Percentiles rank a stretch among this genome's conserved stretches.
phyloP scores from a whole-genome alignment of 2,113 vertebrate genomes.

The Salvelinus fontinalis region DNA sequence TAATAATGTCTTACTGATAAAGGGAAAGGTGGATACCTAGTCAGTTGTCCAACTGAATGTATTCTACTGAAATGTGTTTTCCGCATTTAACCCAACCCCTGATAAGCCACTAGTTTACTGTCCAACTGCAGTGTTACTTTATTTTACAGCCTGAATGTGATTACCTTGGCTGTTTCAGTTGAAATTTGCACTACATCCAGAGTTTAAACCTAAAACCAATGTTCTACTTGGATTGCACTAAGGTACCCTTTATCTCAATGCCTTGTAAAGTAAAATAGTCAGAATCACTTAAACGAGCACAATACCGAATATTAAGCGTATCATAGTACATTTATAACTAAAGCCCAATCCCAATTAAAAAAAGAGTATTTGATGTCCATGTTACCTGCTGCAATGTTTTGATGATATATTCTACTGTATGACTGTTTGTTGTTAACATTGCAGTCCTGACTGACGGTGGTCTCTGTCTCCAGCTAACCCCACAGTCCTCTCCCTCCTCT shows the following conservation, averaged over 20 bases:
- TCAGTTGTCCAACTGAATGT: too few relatives aligned
- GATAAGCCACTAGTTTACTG: neutral
- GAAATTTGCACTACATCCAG: neutral
- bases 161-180: neutral
- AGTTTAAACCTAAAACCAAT: too few relatives aligned
- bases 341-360: neutral
- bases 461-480: neutral
- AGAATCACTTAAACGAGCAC: neutral
- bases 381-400: neutral
- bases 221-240: neutral
- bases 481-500: neutral
- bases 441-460: neutral
- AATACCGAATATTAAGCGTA: neutral
- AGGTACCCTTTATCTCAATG: too few relatives aligned
- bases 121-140: neutral
- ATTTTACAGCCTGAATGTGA: neutral
- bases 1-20: neutral
- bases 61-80: too few relatives aligned
- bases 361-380: neutral
- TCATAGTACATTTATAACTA: neutral
- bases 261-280: too few relatives aligned
- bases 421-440: neutral
- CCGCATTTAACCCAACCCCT: too few relatives aligned
- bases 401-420: slow-evolving; percentile 3
- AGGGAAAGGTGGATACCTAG: too few relatives aligned